A percentile compares a stretch with the other conserved stretches of the same genome.
Evolutionary conservation across 1,140 invertebrate species (phyloP).

Genomic region (Hetaerina americana): DNA sequence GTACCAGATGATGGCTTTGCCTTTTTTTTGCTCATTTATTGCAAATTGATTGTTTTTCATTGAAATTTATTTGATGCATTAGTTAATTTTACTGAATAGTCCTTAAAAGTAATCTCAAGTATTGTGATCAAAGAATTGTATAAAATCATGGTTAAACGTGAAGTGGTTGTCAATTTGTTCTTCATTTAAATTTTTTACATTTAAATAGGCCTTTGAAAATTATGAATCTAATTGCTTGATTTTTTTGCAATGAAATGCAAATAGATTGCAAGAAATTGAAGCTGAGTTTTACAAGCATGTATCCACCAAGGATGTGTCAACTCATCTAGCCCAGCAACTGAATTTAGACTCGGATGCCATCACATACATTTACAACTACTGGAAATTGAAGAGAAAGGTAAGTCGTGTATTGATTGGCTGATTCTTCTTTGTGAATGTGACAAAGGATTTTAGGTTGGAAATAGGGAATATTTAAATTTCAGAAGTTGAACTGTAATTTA

Average conservation of each 20-base stretch:
- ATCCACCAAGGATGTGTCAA: slow-evolving; percentile 59
- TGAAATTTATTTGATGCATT: no score
- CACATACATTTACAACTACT: slow-evolving; percentile 81
- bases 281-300: slow-evolving; percentile 88
- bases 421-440: background rate
- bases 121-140: background rate
- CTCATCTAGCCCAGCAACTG: slow-evolving; percentile 39
- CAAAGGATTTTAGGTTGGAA: background rate
- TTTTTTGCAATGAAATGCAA: no score
- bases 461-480: no score
- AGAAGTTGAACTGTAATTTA: no score
- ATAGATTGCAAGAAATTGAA: slow-evolving; percentile 84
- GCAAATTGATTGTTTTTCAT: background rate
- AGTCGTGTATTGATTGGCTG: slow-evolving; percentile 7
- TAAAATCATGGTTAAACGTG: background rate
- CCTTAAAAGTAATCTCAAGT: no score
- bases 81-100: no score
- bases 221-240: no score
- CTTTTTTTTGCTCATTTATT: slow-evolving; percentile 3
- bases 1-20: no score
- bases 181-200: background rate
- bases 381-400: slow-evolving; percentile 76
- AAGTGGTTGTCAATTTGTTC: background rate
- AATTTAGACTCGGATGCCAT: slow-evolving; percentile 72
- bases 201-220: background rate